A percentile compares a stretch with the other conserved stretches of the same genome.
These are phyloP conservation scores for Polyommatus iphigenia DNA, from an alignment of 2,888 invertebrate genomes.

Conservation along the genomic window DNA sequence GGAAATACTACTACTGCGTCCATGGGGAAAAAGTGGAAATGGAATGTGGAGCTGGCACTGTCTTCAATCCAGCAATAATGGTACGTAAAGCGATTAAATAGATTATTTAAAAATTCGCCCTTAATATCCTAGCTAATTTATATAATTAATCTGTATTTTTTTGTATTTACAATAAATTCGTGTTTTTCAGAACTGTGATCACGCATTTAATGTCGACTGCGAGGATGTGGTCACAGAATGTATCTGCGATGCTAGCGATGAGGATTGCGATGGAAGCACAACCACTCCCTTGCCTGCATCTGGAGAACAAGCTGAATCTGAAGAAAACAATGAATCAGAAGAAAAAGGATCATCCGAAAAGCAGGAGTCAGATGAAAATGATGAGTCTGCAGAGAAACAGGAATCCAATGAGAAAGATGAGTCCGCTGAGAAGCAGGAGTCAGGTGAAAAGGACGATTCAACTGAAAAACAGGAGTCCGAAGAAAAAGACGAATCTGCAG, in stretches of 20 bases:
- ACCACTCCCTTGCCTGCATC: conserved; percentile 13
- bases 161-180: neutral
- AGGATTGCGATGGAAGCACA: conserved; percentile 34
- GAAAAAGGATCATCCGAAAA: conserved; percentile 18
- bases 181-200: conserved; percentile 17
- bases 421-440: neutral
- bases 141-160: neutral
- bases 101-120: neutral
- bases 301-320: neutral
- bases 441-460: conserved; percentile 26
- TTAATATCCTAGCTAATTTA: neutral
- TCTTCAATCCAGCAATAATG: conserved; percentile 54
- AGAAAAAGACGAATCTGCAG: conserved; percentile 33
- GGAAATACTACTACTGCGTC: conserved; percentile 50
- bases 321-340: neutral
- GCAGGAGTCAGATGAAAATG: conserved; percentile 13
- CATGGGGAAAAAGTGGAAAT: conserved; percentile 49
- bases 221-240: conserved; percentile 21
- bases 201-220: conserved; percentile 6
- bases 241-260: conserved; percentile 32
- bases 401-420: neutral
- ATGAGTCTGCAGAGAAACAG: neutral
- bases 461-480: conserved; percentile 35
- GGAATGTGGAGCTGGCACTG: conserved; percentile 47
- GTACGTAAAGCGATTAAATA: conserved; percentile 43